Percentiles rank a stretch among this genome's conserved stretches.
Evolutionary conservation across 64 coral and sea anemone genomes (phyloP).

Genomic region (Orbicella faveolata): DNA sequence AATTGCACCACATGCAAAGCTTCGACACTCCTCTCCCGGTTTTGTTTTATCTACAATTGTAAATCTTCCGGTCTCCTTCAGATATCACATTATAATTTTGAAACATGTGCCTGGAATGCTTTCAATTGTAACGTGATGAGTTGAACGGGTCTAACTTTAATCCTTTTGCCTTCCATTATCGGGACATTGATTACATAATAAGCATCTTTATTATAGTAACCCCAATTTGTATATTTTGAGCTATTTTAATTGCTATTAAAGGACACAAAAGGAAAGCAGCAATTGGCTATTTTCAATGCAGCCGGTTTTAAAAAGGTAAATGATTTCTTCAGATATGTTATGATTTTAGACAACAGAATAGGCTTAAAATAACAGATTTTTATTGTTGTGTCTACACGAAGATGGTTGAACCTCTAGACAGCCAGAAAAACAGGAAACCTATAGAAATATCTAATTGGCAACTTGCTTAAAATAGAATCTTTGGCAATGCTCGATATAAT

Average conservation of each 20-base stretch:
- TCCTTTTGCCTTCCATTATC: background rate
- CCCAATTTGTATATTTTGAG: background rate
- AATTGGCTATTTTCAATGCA: too few species aligned
- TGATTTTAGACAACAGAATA: too few species aligned
- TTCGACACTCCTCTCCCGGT: background rate
- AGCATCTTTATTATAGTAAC: background rate
- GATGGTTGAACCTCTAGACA: too few species aligned
- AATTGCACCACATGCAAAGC: background rate
- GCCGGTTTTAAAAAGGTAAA: too few species aligned
- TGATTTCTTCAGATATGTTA: too few species aligned
- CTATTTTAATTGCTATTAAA: background rate
- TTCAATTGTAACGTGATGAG: background rate
- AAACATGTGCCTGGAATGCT: background rate
- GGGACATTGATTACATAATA: background rate
- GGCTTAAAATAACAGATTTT: too few species aligned
- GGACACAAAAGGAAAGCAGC: background rate
- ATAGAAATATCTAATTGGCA: background rate
- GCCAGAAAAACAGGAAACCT: background rate
- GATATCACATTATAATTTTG: background rate
- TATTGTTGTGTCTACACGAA: too few species aligned
- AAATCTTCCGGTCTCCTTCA: background rate
- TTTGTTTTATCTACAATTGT: background rate
- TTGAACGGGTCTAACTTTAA: background rate
- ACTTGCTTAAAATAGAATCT: background rate
- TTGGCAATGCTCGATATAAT: background rate